These are phyloP conservation scores for Typhlomys cinereus DNA, from an alignment of 2,113 vertebrate genomes.

Conservation along the genomic window DNA sequence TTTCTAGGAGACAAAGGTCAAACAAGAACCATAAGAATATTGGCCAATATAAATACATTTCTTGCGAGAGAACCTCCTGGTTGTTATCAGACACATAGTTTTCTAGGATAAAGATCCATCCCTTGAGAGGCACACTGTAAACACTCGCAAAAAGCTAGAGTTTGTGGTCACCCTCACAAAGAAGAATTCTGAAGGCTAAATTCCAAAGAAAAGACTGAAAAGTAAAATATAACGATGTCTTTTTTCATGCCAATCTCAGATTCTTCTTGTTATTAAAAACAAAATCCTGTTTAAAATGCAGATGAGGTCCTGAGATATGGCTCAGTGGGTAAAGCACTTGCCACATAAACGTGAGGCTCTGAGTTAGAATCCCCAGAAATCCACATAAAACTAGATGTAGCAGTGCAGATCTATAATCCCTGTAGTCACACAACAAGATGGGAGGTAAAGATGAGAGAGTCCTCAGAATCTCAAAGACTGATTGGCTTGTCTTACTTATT, in stretches of 20 bases:
- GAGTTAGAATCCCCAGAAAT: no score
- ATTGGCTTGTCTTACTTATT: no score
- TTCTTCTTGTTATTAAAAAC: background rate
- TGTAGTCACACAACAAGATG: no score
- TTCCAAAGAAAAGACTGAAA: background rate
- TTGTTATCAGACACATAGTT: background rate
- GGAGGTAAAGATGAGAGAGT: no score
- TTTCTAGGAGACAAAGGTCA: background rate
- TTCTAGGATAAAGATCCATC: background rate
- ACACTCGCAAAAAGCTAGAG: background rate
- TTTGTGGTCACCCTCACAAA: background rate
- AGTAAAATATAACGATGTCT: background rate
- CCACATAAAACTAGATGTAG: no score
- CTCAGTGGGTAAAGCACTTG: no score
- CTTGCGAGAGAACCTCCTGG: background rate
- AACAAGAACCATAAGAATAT: background rate
- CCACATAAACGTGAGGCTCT: no score
- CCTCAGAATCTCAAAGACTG: no score
- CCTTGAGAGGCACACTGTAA: background rate
- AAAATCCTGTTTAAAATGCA: background rate
- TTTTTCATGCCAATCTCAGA: background rate
- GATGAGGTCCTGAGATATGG: no score
- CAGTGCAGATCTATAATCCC: no score
- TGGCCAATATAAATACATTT: background rate
- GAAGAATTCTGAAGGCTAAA: background rate